Conservation (phyloP, 2,113 vertebrate species). For the Cnemophilus loriae region DNA sequence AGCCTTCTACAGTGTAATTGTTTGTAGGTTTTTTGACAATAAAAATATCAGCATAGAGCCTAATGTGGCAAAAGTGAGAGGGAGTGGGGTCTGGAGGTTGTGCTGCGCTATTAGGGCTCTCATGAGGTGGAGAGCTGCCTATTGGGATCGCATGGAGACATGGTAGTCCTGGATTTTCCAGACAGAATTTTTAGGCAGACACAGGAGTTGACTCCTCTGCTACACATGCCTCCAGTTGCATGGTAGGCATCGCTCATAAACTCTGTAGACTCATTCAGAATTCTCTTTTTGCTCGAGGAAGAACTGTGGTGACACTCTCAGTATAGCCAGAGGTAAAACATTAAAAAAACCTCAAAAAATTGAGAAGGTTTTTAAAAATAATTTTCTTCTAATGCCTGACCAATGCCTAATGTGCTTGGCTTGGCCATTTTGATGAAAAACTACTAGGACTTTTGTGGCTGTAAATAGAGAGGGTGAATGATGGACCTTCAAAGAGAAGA, state of each 20-base stretch:
- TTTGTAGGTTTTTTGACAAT: background rate
- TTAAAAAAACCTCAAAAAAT: background rate
- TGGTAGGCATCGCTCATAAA: background rate
- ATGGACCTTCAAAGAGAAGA: background rate
- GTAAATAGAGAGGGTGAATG: background rate
- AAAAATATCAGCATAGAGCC: background rate
- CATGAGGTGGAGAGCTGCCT: background rate
- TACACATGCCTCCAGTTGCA: rapidly evolving
- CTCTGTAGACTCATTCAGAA: rapidly evolving
- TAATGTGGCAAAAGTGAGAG: background rate
- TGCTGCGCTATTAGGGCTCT: background rate
- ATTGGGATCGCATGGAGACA: background rate
- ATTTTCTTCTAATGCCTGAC: background rate
- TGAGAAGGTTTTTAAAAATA: background rate
- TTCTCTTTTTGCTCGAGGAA: background rate
- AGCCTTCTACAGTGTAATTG: background rate
- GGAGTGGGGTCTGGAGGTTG: background rate
- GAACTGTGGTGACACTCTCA: background rate
- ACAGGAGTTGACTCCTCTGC: background rate
- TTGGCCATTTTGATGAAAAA: background rate
- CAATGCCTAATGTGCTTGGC: background rate
- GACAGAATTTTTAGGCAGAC: background rate
- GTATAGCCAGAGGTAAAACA: rapidly evolving
- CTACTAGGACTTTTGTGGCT: background rate
- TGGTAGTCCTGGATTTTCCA: background rate